Percentiles rank a stretch among this genome's conserved stretches.
Conservation (phyloP, 1,140 invertebrate genomes). For the Argopecten irradians region DNA sequence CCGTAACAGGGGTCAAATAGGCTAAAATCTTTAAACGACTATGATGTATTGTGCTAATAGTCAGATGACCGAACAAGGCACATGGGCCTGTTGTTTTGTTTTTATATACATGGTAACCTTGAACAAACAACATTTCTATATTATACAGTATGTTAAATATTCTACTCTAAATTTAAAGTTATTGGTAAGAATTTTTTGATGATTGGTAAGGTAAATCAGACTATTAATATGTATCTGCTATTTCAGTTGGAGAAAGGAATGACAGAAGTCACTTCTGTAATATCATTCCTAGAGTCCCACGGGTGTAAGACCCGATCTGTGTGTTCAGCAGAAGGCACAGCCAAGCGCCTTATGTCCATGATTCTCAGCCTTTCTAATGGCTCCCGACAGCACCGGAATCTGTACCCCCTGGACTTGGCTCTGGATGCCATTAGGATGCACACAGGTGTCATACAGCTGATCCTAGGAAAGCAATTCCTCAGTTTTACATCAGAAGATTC, state of each 20-base stretch:
- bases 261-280: neutral
- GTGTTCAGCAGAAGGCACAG: constrained; percentile 41
- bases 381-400: neutral
- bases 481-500: constrained; percentile 6
- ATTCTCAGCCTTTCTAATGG: constrained; percentile 31
- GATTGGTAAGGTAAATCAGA: too few species aligned
- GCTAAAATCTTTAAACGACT: too few species aligned
- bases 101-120: too few species aligned
- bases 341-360: constrained; percentile 51
- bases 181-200: too few species aligned
- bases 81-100: too few species aligned
- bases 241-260: constrained; percentile 33
- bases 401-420: constrained; percentile 47
- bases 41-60: too few species aligned
- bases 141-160: too few species aligned
- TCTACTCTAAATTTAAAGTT: too few species aligned
- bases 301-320: constrained; percentile 34
- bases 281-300: constrained; percentile 19
- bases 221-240: neutral
- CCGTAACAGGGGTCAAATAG: too few species aligned
- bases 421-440: constrained; percentile 52
- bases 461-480: constrained; percentile 45
- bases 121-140: too few species aligned
- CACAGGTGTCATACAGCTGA: constrained; percentile 47
- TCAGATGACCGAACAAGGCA: too few species aligned